These are phyloP conservation scores for Allygus modestus DNA, from an alignment of 2,888 invertebrate species.

Conservation along the genomic window DNA sequence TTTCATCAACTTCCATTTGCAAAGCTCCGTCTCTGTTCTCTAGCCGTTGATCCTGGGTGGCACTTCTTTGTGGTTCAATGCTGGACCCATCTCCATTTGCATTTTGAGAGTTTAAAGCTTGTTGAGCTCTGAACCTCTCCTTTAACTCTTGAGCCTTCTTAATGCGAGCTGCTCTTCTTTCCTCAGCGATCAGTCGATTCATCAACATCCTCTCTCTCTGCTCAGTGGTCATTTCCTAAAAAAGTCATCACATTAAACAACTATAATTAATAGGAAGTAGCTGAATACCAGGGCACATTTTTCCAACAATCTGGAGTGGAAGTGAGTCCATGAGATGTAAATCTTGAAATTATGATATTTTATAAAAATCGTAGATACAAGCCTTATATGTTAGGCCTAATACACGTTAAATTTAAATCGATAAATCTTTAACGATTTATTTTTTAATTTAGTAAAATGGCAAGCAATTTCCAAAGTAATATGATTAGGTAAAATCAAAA, in stretches of 20 bases:
- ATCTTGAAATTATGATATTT: too few relatives aligned
- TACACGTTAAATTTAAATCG: too few relatives aligned
- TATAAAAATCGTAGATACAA: too few relatives aligned
- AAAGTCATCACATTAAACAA: too few relatives aligned
- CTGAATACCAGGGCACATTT: background rate
- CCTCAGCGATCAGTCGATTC: slow-evolving; percentile 82
- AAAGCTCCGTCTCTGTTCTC: background rate
- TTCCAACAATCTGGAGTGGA: too few relatives aligned
- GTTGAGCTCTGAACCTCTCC: background rate
- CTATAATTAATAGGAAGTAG: too few relatives aligned
- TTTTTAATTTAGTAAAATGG: too few relatives aligned
- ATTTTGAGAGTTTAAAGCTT: background rate
- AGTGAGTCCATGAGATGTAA: too few relatives aligned
- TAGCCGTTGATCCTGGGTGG: background rate
- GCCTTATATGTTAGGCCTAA: too few relatives aligned
- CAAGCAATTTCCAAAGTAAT: too few relatives aligned
- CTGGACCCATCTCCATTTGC: background rate
- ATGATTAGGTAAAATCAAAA: too few relatives aligned
- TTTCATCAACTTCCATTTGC: background rate
- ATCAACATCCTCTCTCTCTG: slow-evolving; percentile 83
- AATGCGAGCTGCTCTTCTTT: slow-evolving; percentile 79
- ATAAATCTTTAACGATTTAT: too few relatives aligned
- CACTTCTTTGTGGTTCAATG: background rate
- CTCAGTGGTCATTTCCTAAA: slow-evolving; percentile 77
- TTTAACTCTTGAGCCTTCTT: slow-evolving; percentile 70